Base-by-base conservation (phyloP, 2,113 vertebrate genomes). In the Spea multiplicata region DNA sequence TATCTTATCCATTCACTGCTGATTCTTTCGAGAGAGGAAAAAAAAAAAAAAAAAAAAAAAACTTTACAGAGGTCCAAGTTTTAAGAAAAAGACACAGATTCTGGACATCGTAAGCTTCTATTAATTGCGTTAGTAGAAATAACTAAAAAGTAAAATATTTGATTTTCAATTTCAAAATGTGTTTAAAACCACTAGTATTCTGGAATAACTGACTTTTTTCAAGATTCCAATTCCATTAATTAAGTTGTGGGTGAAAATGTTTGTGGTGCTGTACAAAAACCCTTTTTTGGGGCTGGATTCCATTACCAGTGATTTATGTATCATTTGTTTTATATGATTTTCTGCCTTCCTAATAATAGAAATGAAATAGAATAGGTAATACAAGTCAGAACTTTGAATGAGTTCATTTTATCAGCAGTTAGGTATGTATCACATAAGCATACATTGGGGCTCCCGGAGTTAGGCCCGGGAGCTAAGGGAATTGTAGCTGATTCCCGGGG, bases 1-100 rank as follows among this genome's bases (percentile, higher is more conserved):
- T 0, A 75, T 73, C 5, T 73, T 79, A 57, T 61, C 78, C 77
- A 5, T 59, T 55, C 44, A 55, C 16, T 67, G 79, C 81, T 82
- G 76, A 82, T 82, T 83, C 83, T 85, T 73, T 81, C 77, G 74
- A 30, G 30, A 30, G 30, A 30, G 30, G 2, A 30, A 30, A 30
- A 30, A 30, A 30, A 30, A 30, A 30, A 30, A 30, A 30, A 30
- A 30, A 30, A 30, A 30, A 30, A 30, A 73, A 71, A 75, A 74
- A 71, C 57, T 78, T 83, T 3, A 53, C 66, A 52, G 75, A 82
- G 49, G 71, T 70, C 30, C 53, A 2, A 0, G 52, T 65, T 76
- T 66, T 71, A 67, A 47, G 4, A 62, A 67, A 82, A 84, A 75
- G 46, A 14, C 46, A 70, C 9, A 50, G 7, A 16, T 30, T 30